Base-by-base conservation (phyloP, 2,113 vertebrate genomes). In the Etheostoma spectabile region DNA sequence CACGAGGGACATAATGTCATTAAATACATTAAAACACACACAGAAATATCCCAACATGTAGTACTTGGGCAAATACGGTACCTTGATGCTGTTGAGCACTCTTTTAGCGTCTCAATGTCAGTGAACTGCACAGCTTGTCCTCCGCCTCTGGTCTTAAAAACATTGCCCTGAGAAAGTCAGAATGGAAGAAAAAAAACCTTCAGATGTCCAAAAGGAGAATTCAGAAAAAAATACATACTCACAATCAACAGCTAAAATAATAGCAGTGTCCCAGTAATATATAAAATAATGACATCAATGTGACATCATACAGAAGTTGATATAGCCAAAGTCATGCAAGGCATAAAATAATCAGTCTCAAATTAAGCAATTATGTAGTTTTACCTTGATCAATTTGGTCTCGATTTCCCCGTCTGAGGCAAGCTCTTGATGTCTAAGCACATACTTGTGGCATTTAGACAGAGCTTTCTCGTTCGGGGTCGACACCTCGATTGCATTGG, bases 111-210 rank as follows among this genome's bases (percentile, higher is more conserved):
- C 91, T 99, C 98, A 5, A 99, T 95, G 74, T 99, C 98, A 0
- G 97, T 99, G 86, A 99, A 99, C 86, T 99, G 97, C 69, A 99
- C 98, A 0, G 97, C 93, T 74, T 99, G 98, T 77, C 98, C 98
- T 0, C 98, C 98, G 0, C 96, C 95, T 83, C 97, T 92, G 48
- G 97, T 99, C 91, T 95, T 96, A 90, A 95, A 99, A 38, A 99
- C 97, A 3, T 99, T 96, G 0, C 98, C 98, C 98, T 99, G 86
- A 63, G 27, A 55, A 79, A 22, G 27, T 79, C 12, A 14, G 8
- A 60, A 65, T 63, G 51, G 7, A 22, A 6, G 21, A 1, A 57
- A 38, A 10, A 51, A 10, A 30, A 12, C 0, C 27, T 27, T 19
- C 6, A 14, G 59, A 62, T 68, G 14, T 33, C 38, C 7, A 22